Percentiles rank a stretch among this genome's conserved stretches.
These are phyloP conservation scores for Mastacembelus armatus DNA, from an alignment of 2,797 vertebrate species.

Conservation along the genomic window DNA sequence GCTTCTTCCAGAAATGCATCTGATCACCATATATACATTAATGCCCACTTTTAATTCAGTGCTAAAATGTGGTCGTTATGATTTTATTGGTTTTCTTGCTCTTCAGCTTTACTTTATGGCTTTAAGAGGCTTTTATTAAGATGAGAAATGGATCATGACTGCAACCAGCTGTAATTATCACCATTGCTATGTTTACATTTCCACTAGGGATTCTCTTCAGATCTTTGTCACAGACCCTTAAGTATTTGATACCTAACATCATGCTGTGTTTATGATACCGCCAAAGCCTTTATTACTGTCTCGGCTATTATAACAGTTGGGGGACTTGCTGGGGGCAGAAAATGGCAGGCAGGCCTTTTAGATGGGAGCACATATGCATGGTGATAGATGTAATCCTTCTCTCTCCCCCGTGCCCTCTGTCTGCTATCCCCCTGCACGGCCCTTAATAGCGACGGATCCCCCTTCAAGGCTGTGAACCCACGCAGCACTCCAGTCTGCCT, in stretches of 20 bases:
- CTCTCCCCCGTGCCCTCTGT: constrained; percentile 63
- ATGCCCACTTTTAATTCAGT: neutral
- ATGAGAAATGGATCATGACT: constrained; percentile 55
- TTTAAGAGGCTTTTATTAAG: constrained; percentile 61
- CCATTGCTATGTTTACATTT: constrained; percentile 66
- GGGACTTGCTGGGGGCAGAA: constrained; percentile 61
- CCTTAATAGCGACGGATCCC: constrained; percentile 69
- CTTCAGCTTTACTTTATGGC: constrained; percentile 42
- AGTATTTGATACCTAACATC: constrained; percentile 75
- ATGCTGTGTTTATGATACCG: constrained; percentile 72
- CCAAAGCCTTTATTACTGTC: constrained; percentile 72
- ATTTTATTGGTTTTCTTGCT: constrained; percentile 38
- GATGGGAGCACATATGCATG: constrained; percentile 72
- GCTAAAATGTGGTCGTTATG: constrained; percentile 24
- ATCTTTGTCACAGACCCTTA: constrained; percentile 60
- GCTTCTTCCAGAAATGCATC: neutral
- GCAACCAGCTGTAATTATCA: constrained; percentile 68
- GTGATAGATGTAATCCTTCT: constrained; percentile 79
- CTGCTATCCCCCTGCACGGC: constrained; percentile 47
- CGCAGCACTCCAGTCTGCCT: constrained; percentile 72
- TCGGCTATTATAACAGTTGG: constrained; percentile 69
- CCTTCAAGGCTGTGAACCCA: constrained; percentile 80
- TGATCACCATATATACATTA: neutral
- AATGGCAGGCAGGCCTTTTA: constrained; percentile 65
- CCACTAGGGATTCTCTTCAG: constrained; percentile 45